Percentiles rank a stretch among this genome's conserved stretches.
These are phyloP conservation scores for Drosophila seclusa DNA, from an alignment of 2,888 invertebrate genomes.

Conservation along the genomic window DNA sequence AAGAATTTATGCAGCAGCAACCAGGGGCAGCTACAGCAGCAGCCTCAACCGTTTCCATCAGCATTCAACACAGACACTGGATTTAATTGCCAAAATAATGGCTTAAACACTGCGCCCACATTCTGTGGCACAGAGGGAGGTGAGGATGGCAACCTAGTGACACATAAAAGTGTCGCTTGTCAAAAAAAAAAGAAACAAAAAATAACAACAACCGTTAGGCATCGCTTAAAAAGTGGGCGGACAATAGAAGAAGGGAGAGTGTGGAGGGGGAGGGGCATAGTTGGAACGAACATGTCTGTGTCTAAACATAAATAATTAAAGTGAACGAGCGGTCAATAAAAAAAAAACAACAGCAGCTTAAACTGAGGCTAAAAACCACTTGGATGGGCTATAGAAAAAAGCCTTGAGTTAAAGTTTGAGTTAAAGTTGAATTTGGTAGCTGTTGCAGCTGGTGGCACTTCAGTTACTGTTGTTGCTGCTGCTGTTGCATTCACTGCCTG, in stretches of 20 bases:
- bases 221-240: conserved; percentile 8
- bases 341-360: conserved; percentile 34
- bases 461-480: conserved; percentile 13
- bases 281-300: conserved; percentile 26
- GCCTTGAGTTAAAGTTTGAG: conserved; percentile 27
- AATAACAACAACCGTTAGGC: conserved; percentile 46
- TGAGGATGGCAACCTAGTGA: conserved; percentile 66
- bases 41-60: conserved; percentile 4
- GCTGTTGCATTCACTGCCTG: conserved; percentile 30
- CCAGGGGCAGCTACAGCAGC: conserved; percentile 7
- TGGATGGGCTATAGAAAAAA: conserved; percentile 41
- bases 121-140: not conserved
- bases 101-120: conserved; percentile 48
- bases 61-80: conserved; percentile 20
- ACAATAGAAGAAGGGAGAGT: not conserved
- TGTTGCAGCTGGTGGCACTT: conserved; percentile 24
- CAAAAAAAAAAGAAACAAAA: conserved; percentile 31
- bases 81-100: conserved; percentile 60
- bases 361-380: conserved; percentile 30
- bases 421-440: conserved; percentile 28
- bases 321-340: conserved; percentile 61
- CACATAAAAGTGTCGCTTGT: conserved; percentile 75
- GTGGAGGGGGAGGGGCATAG: conserved; percentile 6
- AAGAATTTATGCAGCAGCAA: conserved; percentile 55
- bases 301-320: conserved; percentile 65